Conservation (phyloP, 2,888 invertebrate genomes). For the Odontocolon sp. region DNA sequence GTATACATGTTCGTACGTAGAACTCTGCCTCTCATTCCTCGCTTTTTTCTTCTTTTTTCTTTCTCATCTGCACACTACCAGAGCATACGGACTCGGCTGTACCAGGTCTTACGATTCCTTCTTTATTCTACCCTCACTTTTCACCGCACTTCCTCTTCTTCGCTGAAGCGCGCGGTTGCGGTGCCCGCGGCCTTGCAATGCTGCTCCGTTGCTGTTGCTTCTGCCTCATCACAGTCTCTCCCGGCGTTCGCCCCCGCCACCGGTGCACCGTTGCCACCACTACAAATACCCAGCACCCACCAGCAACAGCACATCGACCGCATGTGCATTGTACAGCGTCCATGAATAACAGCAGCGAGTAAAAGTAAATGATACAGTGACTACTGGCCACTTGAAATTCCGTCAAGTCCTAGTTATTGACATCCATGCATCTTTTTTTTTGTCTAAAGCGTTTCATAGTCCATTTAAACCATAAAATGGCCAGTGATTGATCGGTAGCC, state of each 20-base stretch:
- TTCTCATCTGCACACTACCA: not conserved
- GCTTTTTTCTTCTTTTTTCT: constrained; percentile 9
- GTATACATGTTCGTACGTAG: constrained; percentile 30
- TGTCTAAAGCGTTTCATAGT: not conserved
- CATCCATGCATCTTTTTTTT: not conserved
- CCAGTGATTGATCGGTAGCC: not conserved
- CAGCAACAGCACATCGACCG: constrained; percentile 29
- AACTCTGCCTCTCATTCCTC: constrained; percentile 25
- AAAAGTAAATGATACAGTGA: too few relatives aligned
- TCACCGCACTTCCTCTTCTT: constrained; percentile 67
- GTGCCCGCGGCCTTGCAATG: constrained; percentile 77
- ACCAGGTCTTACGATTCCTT: constrained; percentile 41
- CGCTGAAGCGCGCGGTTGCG: constrained; percentile 71
- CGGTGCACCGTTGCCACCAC: constrained; percentile 70
- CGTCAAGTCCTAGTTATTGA: too few relatives aligned
- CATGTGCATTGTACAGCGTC: too few relatives aligned
- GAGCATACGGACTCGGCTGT: not conserved
- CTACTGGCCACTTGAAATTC: too few relatives aligned
- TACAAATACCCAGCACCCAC: constrained; percentile 4
- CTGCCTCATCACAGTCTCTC: constrained; percentile 14
- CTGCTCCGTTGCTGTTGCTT: constrained; percentile 66
- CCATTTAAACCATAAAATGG: not conserved
- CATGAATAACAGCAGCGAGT: too few relatives aligned
- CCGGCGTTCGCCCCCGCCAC: constrained; percentile 10
- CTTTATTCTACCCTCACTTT: constrained; percentile 59